Evolutionary conservation across 2,888 invertebrate species (phyloP).

Genomic region (Leptura quadrifasciata): DNA sequence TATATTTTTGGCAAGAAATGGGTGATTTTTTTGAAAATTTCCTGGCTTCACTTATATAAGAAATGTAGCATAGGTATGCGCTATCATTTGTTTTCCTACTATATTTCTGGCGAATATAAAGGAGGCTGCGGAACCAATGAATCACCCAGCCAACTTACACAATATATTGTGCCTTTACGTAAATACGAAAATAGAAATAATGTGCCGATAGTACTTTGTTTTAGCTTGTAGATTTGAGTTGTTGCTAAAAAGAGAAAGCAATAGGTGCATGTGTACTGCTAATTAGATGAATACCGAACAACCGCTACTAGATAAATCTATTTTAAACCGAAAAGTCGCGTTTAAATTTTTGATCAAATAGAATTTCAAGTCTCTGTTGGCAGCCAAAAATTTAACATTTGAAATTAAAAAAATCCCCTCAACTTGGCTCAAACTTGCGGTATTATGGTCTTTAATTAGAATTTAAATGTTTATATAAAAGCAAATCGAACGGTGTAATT

Average conservation of each 20-base stretch:
- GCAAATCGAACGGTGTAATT: conserved; percentile 54
- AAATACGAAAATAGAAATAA: conserved; percentile 56
- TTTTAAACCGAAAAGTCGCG: conserved; percentile 66
- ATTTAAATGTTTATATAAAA: conserved; percentile 58
- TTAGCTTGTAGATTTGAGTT: conserved; percentile 23
- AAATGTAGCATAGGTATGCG: conserved; percentile 51
- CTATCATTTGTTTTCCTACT: conserved; percentile 61
- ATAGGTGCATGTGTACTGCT: conserved; percentile 44
- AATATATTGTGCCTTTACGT: conserved; percentile 53
- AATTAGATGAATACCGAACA: conserved; percentile 53
- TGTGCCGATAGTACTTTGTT: conserved; percentile 48
- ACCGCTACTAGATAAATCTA: conserved; percentile 62
- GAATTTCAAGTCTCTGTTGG: conserved; percentile 65
- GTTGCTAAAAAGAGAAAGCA: conserved; percentile 31
- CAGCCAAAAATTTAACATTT: conserved; percentile 74
- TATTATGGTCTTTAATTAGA: conserved; percentile 64
- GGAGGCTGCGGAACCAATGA: conserved; percentile 61
- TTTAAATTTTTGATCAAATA: conserved; percentile 71
- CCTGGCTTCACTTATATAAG: conserved; percentile 50
- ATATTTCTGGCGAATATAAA: conserved; percentile 61
- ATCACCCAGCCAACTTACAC: conserved; percentile 56
- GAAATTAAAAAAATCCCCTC: conserved; percentile 68
- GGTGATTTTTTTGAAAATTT: conserved; percentile 51
- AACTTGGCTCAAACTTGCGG: conserved; percentile 61
- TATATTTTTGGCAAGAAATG: conserved; percentile 46